phyloP scores from a whole-genome alignment of 2,797 vertebrate species.

The Ataeniobius toweri region DNA sequence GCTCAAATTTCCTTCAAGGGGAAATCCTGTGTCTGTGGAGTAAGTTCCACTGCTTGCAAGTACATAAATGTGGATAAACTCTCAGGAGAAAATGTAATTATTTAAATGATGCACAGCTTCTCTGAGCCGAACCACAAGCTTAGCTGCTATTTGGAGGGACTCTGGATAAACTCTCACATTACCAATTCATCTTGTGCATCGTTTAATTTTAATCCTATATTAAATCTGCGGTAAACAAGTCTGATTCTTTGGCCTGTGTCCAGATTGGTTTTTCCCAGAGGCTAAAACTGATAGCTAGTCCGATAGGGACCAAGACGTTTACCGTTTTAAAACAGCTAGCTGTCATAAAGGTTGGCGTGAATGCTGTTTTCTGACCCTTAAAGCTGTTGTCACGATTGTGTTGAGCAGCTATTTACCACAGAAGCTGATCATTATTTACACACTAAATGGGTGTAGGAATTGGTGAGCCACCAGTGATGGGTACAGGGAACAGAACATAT shows the following conservation, averaged over 20 bases:
- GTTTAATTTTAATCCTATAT: not conserved
- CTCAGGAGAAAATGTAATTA: not conserved
- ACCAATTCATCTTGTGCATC: not conserved
- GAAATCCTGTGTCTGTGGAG: slow-evolving; percentile 1
- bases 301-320: too few relatives aligned
- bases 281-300: too few relatives aligned
- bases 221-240: not conserved
- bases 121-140: not conserved
- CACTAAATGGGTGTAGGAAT: too few relatives aligned
- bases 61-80: slow-evolving; percentile 12
- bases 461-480: too few relatives aligned
- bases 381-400: too few relatives aligned
- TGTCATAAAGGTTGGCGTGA: too few relatives aligned
- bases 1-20: slow-evolving; percentile 18
- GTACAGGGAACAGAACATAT: too few relatives aligned
- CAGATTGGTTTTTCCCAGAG: not conserved
- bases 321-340: too few relatives aligned
- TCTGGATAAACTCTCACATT: not conserved
- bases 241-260: not conserved
- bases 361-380: too few relatives aligned
- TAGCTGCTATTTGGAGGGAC: not conserved
- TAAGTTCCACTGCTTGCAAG: slow-evolving; percentile 5
- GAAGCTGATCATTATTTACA: too few relatives aligned
- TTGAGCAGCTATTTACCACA: too few relatives aligned
- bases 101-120: not conserved